Evolutionary conservation across 2,888 invertebrate species (phyloP), one percentile per base, ranked within the genome.

Genomic region (Oscheius sp.): DNA sequence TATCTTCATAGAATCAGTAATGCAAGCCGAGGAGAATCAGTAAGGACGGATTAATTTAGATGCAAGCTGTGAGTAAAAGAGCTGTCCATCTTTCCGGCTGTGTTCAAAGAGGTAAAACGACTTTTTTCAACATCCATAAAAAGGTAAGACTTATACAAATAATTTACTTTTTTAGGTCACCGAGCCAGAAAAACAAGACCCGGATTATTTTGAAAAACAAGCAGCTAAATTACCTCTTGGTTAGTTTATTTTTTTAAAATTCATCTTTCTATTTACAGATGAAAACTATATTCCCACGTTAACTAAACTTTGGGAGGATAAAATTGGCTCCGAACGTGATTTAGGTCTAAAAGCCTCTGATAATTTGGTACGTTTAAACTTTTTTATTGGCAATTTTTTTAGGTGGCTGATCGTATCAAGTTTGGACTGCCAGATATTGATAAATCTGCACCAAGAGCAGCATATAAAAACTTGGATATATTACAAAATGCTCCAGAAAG

Each of bases 401-500:
- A 79, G 79, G 76, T 80, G 29, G 65, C 78, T 15, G 78, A 80
- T 63, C 72, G 73, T 37, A 68, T 69, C 15, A 71, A 63, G 12
- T 85, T 83, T 61, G 84, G 84, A 33, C 75, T 85, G 45, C 85
- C 85, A 3, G 65, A 76, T 39, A 55, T 85, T 23, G 83, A 85
- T 58, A 69, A 70, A 17, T 65, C 66, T 1, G 65, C 66, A 23
- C 82, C 83, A 10, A 70, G 80, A 6, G 69, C 81, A 6, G 76
- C 76, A 42, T 85, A 78, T 46, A 74, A 76, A 68, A 71, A 78
- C 42, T 64, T 85, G 23, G 85, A 86, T 46, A 73, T 72, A 12
- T 64, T 85, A 48, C 65, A 70, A 23, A 73, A 72, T 42, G 85
- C 85, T 0, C 84, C 84, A 4, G 82, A 83, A 12, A 69, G 72